phyloP scores from a whole-genome alignment of 2,888 invertebrate species.

The Pyrrhia umbra region DNA sequence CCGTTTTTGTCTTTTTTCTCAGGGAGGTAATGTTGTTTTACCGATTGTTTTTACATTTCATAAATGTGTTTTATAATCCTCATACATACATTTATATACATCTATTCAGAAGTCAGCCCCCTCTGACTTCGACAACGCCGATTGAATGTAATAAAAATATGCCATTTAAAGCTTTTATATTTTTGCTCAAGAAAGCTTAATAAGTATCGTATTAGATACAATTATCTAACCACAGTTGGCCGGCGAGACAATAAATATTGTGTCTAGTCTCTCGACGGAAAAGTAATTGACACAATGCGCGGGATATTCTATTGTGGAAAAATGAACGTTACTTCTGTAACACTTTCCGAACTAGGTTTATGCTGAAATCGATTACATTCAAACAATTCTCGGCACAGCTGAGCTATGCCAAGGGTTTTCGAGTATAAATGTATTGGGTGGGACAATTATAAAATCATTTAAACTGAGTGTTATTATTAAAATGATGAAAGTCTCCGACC shows the following conservation, averaged over 20 bases:
- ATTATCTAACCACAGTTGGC: background rate
- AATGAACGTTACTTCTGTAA: background rate
- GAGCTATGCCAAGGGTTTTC: background rate
- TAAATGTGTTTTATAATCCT: background rate
- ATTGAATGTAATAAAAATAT: too few relatives aligned
- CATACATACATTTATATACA: too few relatives aligned
- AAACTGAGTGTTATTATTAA: background rate
- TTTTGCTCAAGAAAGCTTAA: background rate
- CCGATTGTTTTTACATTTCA: background rate
- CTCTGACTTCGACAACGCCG: too few relatives aligned
- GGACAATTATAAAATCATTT: background rate
- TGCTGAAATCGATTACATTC: slow-evolving; percentile 14
- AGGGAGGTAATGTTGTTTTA: background rate
- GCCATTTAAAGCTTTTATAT: background rate
- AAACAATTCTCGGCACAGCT: slow-evolving; percentile 11
- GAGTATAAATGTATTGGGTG: slow-evolving; percentile 1
- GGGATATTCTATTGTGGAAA: slow-evolving; percentile 12
- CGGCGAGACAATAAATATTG: background rate
- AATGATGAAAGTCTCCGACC: slow-evolving; percentile 10
- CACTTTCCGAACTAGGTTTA: background rate
- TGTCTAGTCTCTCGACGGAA: background rate
- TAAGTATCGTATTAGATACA: background rate
- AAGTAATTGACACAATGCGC: slow-evolving; percentile 2
- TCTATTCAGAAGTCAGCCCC: too few relatives aligned
- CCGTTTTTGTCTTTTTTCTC: background rate